Evolutionary conservation across 2,113 vertebrate genomes (phyloP).

Genomic region (Romanogobio albipinnatus): DNA sequence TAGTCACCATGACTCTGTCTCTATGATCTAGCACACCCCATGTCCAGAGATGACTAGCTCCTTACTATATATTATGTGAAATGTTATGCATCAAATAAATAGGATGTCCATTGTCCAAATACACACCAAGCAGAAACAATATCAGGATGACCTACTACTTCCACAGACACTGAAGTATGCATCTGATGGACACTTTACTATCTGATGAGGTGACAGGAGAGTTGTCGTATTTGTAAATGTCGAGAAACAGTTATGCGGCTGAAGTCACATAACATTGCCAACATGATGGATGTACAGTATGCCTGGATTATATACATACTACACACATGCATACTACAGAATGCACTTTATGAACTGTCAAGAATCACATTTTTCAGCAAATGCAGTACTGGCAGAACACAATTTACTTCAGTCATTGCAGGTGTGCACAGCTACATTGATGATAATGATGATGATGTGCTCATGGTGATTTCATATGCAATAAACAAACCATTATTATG

Average conservation of each 20-base stretch:
- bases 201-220: no score
- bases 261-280: background rate
- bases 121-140: background rate
- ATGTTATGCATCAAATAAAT: background rate
- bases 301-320: background rate
- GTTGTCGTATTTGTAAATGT: background rate
- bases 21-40: slow-evolving; percentile 4
- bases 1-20: slow-evolving; percentile 3
- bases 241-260: background rate
- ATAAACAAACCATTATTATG: background rate
- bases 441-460: background rate
- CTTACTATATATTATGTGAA: background rate
- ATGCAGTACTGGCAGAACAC: background rate
- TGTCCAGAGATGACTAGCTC: background rate
- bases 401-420: background rate
- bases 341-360: background rate
- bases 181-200: background rate
- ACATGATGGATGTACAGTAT: background rate
- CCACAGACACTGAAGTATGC: background rate
- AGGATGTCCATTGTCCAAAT: background rate
- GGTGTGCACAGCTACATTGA: background rate
- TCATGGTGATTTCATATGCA: background rate
- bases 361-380: background rate
- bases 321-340: background rate
- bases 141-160: background rate